Conservation (phyloP, 2,888 invertebrate genomes). For the Pasiphila rectangulata region DNA sequence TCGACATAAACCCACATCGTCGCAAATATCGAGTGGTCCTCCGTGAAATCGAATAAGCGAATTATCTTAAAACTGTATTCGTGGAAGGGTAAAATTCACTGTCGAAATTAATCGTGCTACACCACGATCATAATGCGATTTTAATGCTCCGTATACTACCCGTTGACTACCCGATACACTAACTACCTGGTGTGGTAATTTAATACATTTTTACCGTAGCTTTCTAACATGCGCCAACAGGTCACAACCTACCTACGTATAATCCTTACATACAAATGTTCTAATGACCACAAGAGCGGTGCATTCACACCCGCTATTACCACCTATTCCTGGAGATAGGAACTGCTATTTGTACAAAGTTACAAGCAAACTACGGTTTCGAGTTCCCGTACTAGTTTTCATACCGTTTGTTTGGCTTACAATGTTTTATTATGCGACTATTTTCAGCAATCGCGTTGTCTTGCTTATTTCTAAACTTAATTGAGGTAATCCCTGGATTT, state of each 20-base stretch:
- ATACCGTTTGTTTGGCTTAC: neutral
- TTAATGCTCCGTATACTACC: too few species aligned
- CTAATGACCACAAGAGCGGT: constrained; percentile 18
- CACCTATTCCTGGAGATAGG: neutral
- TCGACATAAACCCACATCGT: too few species aligned
- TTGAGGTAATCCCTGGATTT: neutral
- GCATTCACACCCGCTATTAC: neutral
- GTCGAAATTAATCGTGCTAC: too few species aligned
- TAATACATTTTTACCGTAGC: too few species aligned
- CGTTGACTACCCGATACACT: too few species aligned
- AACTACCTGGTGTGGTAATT: too few species aligned
- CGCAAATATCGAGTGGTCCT: too few species aligned
- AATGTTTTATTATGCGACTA: neutral
- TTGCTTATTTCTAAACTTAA: neutral
- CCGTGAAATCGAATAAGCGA: too few species aligned
- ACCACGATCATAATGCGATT: too few species aligned
- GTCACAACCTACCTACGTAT: constrained; percentile 11
- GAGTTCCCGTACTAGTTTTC: neutral
- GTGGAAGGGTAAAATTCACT: too few species aligned
- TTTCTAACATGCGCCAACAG: constrained; percentile 7
- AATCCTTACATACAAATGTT: constrained; percentile 9
- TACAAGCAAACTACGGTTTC: neutral
- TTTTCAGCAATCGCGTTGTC: neutral
- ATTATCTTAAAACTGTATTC: too few species aligned
- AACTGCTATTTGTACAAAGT: too few species aligned